Conservation (phyloP, 2,888 invertebrate species). For the Pristionchus maxplancki region DNA sequence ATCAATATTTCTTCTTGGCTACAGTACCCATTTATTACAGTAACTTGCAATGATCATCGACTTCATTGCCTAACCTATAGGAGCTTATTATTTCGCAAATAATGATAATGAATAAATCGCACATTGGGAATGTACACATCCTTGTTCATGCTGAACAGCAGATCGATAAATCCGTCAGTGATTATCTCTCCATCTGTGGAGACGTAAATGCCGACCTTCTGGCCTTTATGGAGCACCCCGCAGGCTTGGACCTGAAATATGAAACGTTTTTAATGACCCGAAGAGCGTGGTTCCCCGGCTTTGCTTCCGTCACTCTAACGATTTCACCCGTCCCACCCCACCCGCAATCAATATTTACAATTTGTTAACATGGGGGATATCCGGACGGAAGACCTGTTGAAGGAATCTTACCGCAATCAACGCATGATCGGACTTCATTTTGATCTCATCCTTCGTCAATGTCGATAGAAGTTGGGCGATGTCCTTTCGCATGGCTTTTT, state of each 20-base stretch:
- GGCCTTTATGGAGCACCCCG: neutral
- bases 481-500: slow-evolving; percentile 2
- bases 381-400: too few relatives aligned
- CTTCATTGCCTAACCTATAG: too few relatives aligned
- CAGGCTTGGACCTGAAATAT: neutral
- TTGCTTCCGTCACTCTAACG: too few relatives aligned
- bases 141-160: neutral
- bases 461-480: neutral
- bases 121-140: slow-evolving; percentile 25
- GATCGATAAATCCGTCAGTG: slow-evolving; percentile 5
- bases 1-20: neutral
- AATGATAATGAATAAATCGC: neutral
- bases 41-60: too few relatives aligned
- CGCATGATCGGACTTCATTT: neutral
- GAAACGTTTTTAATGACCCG: neutral
- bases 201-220: neutral
- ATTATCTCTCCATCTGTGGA: neutral
- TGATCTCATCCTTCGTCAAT: neutral
- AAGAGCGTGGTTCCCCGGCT: too few relatives aligned
- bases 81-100: too few relatives aligned
- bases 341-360: too few relatives aligned
- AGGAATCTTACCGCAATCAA: neutral
- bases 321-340: too few relatives aligned
- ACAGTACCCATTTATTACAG: neutral
- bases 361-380: too few relatives aligned